Percentiles rank a stretch among this genome's conserved stretches.
These are phyloP conservation scores for Meliscaeva auricollis DNA, from an alignment of 2,888 invertebrate species.

Conservation along the genomic window DNA sequence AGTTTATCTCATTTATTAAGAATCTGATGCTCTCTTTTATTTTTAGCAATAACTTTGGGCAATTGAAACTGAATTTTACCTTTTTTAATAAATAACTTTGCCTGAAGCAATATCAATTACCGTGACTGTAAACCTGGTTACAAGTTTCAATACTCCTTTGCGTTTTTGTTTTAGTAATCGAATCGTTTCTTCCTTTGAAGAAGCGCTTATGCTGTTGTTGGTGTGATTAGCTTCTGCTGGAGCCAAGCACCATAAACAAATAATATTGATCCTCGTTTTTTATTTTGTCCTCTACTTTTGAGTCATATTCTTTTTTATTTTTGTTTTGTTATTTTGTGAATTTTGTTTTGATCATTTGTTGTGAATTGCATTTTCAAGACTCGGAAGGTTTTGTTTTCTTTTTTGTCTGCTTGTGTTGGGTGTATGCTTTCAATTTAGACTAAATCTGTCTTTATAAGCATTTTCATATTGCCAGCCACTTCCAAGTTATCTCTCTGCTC, in stretches of 20 bases:
- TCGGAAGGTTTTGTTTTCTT: constrained; percentile 1
- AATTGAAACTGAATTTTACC: too few relatives aligned
- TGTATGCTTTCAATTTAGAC: constrained; percentile 53
- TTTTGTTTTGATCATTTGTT: constrained; percentile 70
- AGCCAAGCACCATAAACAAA: constrained; percentile 62
- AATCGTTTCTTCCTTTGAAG: constrained; percentile 46
- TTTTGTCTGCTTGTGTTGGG: constrained; percentile 44
- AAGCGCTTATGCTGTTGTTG: constrained; percentile 37
- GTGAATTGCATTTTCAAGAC: constrained; percentile 58
- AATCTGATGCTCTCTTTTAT: too few relatives aligned
- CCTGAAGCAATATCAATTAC: constrained; percentile 27
- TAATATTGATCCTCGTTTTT: constrained; percentile 41
- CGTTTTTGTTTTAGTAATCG: constrained; percentile 20
- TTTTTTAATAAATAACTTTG: too few relatives aligned
- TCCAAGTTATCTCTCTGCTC: constrained; percentile 12
- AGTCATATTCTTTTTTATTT: constrained; percentile 35
- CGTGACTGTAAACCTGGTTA: constrained; percentile 34
- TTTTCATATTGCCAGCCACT: constrained; percentile 48
- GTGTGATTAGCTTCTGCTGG: constrained; percentile 54
- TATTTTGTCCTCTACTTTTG: constrained; percentile 23
- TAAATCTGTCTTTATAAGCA: constrained; percentile 46
- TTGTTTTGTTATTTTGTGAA: constrained; percentile 40
- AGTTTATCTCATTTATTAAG: too few relatives aligned
- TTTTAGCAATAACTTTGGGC: too few relatives aligned
- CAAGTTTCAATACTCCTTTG: constrained; percentile 9